Conservation (phyloP, 92 coral and sea anemone genomes). For the Zoanthus sansibaricus region DNA sequence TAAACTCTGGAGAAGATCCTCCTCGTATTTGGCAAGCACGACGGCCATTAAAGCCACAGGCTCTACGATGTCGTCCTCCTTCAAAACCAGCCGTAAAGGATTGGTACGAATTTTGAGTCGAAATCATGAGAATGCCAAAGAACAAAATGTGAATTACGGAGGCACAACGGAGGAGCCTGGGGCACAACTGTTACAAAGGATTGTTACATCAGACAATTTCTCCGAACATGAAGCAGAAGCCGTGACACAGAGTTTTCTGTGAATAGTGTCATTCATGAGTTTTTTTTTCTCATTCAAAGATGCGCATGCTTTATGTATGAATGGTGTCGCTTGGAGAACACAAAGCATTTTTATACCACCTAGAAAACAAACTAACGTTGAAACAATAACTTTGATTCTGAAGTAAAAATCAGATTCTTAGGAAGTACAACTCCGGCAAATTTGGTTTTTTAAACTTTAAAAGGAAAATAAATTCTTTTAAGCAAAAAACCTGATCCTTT, state of each 20-base stretch:
- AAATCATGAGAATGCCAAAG: conserved; percentile 24
- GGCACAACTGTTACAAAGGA: conserved; percentile 14
- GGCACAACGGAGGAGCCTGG: conserved; percentile 36
- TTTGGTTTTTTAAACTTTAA: too few species aligned
- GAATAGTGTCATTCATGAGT: not conserved
- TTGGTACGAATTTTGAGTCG: conserved; percentile 8
- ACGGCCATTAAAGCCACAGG: conserved; percentile 32
- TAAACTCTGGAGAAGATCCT: conserved; percentile 37
- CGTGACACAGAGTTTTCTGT: conserved; percentile 31
- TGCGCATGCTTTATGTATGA: too few species aligned
- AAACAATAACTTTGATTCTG: too few species aligned
- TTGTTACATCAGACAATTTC: conserved; percentile 18
- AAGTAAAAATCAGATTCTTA: too few species aligned
- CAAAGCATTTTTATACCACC: too few species aligned
- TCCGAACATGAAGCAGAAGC: not conserved
- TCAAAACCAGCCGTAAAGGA: conserved; percentile 11
- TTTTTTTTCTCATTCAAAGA: too few species aligned
- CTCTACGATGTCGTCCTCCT: conserved; percentile 1
- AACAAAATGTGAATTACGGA: conserved; percentile 8
- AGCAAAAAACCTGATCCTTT: too few species aligned
- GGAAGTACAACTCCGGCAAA: too few species aligned
- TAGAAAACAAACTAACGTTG: too few species aligned
- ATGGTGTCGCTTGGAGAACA: too few species aligned
- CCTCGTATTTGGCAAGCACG: conserved; percentile 7
- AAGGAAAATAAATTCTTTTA: too few species aligned